Evolutionary conservation across 2,888 invertebrate species (phyloP), one percentile per base, ranked within the genome.

Genomic region (Drosophila emarginata): DNA sequence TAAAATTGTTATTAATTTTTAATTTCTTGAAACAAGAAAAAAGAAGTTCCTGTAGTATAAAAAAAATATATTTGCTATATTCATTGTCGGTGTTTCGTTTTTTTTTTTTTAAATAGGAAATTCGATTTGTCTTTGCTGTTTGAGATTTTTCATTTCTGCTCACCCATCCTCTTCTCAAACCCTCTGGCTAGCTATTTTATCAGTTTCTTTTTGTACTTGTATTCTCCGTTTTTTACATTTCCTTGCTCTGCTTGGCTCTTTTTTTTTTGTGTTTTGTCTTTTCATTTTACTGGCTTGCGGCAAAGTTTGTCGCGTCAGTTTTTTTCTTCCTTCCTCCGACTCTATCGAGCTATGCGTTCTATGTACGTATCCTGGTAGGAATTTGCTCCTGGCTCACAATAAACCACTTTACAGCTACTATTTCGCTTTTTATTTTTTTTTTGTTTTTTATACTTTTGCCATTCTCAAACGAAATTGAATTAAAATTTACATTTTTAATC

Each of bases 401-500:
- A 87, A 85, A 82, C 85, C 84, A 85, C 80, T 85, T 80, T 82
- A 77, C 76, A 86, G 83, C 86, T 86, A 74, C 86, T 80, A 78
- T 78, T 74, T 73, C 53, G 60, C 36, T 61, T 67, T 64, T 39
- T 61, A 26, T 50, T 64, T 66, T 56, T 39, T 64, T 69, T 62
- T 67, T 52, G 21, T 28, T 58, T 53, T 62, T 72, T 66, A 56
- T 57, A 57, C 63, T 63, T 53, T 26, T 37, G 32, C 57, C 62
- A 63, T 74, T 78, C 74, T 65, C 75, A 58, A 65, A 65, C 78
- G 69, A 82, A 89, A 89, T 87, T 86, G 84, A 89, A 89, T 89
- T 89, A 89, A 88, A 89, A 89, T 88, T 84, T 84, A 81, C 88
- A 88, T 87, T 87, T 87, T 86, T 88, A 88, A 84, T 84, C 87